These are phyloP conservation scores for Sciurus niger DNA, from an alignment of 2,113 vertebrate species.

Conservation along the genomic window DNA sequence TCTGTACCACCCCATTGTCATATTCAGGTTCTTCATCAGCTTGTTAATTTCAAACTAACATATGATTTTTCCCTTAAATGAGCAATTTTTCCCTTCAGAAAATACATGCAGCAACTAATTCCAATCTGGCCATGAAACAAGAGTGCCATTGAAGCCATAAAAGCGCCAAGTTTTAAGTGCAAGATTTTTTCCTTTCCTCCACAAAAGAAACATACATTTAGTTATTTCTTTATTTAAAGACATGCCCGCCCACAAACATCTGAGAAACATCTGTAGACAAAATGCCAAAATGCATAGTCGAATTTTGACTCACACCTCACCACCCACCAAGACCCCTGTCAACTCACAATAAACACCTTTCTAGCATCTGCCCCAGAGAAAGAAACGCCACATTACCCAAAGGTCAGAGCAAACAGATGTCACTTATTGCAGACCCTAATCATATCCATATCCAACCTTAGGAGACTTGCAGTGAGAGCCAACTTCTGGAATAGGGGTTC, in stretches of 20 bases:
- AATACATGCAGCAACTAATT: constrained; percentile 52
- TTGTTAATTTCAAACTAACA: constrained; percentile 50
- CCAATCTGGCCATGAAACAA: constrained; percentile 47
- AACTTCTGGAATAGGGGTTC: constrained; percentile 56
- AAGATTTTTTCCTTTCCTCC: constrained; percentile 61
- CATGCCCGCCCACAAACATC: constrained; percentile 85
- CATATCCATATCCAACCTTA: constrained; percentile 81
- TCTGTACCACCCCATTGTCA: not conserved
- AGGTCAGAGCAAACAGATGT: constrained; percentile 87
- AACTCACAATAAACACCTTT: constrained; percentile 88
- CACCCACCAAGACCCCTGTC: constrained; percentile 87
- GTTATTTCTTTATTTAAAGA: constrained; percentile 85
- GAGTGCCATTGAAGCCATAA: constrained; percentile 40
- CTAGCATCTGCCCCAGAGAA: constrained; percentile 86
- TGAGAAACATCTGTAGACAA: constrained; percentile 87
- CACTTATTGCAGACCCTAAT: constrained; percentile 85
- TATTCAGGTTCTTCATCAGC: constrained; percentile 19
- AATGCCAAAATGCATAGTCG: constrained; percentile 85
- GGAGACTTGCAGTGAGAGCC: constrained; percentile 69
- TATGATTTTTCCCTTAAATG: constrained; percentile 61
- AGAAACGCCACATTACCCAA: constrained; percentile 85
- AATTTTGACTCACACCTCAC: constrained; percentile 87
- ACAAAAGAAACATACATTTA: constrained; percentile 82
- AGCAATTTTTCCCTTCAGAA: constrained; percentile 69
- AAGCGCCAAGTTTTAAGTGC: constrained; percentile 62